These are phyloP conservation scores for Falco cherrug DNA, from an alignment of 2,797 vertebrate genomes.

Conservation along the genomic window DNA sequence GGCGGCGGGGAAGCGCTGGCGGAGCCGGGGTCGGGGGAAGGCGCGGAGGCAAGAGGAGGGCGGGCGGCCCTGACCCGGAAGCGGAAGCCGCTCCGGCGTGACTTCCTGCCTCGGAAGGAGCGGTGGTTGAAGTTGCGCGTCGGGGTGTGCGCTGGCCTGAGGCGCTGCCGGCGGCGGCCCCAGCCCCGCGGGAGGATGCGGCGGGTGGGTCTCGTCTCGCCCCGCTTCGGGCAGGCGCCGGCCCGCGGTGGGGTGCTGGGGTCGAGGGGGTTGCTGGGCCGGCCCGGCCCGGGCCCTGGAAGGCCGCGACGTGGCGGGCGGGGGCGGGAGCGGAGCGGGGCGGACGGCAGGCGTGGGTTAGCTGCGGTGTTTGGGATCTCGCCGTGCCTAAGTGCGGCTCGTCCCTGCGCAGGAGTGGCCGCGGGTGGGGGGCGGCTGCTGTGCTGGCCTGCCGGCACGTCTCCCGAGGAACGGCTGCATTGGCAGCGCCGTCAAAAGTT, in stretches of 20 bases:
- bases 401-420: neutral
- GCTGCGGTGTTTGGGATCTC: neutral
- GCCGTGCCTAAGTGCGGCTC: rapidly evolving
- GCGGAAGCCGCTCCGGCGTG: neutral
- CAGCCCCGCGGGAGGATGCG: slow-evolving; percentile 5
- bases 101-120: neutral
- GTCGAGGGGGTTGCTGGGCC: neutral
- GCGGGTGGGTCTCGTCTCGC: slow-evolving; percentile 1
- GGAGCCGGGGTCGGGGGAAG: neutral
- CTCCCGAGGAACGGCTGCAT: neutral
- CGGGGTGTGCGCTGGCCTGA: neutral
- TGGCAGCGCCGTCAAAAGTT: neutral
- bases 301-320: neutral
- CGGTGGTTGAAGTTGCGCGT: neutral
- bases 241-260: neutral
- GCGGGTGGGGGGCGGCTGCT: neutral
- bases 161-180: neutral
- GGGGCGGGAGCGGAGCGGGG: neutral
- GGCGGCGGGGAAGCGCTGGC: neutral
- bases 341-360: rapidly evolving
- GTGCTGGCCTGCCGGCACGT: too few species aligned
- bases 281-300: too few species aligned
- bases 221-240: neutral
- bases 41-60: too few species aligned
- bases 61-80: neutral